Evolutionary conservation across 2,797 vertebrate species (phyloP).

Genomic region (Etheostoma perlongum): DNA sequence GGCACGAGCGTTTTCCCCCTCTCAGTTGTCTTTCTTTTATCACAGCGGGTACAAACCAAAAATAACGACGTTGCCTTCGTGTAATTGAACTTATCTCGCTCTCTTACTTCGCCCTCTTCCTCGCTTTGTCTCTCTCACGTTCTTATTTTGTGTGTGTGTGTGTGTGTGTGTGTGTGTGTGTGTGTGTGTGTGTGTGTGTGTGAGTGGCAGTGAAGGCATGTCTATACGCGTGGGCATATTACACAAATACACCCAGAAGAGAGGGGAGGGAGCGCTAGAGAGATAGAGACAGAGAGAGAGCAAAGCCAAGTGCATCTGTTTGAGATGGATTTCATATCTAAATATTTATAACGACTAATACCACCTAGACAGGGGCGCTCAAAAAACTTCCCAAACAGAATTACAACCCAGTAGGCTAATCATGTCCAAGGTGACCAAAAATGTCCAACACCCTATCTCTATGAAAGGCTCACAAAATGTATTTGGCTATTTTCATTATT

Average conservation of each 20-base stretch:
- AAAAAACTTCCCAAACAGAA: not conserved
- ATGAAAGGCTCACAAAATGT: too few relatives aligned
- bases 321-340: conserved; percentile 16
- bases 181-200: conserved; percentile 21
- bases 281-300: conserved; percentile 24
- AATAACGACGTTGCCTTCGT: conserved; percentile 60
- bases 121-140: conserved; percentile 31
- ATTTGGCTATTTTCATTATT: not conserved
- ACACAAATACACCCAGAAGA: conserved; percentile 42
- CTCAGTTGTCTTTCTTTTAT: conserved; percentile 47
- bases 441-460: not conserved
- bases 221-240: conserved; percentile 73
- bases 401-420: not conserved
- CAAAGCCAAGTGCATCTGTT: conserved; percentile 64
- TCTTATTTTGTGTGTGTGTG: conserved; percentile 8
- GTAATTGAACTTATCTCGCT: conserved; percentile 65
- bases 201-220: conserved; percentile 26
- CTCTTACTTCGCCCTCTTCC: conserved; percentile 3
- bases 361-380: not conserved
- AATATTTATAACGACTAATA: not conserved
- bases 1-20: not conserved
- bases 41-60: conserved; percentile 35
- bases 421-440: not conserved
- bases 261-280: not conserved
- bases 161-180: conserved; percentile 7